A percentile compares a stretch with the other conserved stretches of the same genome.
These are phyloP conservation scores for Drosophila guanche DNA, from an alignment of 1,140 invertebrate species.

Conservation along the genomic window DNA sequence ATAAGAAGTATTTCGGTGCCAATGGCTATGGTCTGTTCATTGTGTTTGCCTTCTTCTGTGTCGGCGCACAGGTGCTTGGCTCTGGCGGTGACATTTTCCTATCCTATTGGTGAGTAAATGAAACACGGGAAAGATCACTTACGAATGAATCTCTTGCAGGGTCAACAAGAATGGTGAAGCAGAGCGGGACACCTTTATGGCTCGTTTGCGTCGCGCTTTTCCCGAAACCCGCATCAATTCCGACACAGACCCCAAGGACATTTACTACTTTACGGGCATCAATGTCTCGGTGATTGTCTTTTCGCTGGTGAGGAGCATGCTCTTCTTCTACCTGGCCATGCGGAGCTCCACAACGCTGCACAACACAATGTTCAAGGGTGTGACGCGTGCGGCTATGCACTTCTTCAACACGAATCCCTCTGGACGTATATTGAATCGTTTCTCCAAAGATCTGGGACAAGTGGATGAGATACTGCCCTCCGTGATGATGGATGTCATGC, in stretches of 20 bases:
- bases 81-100: slow-evolving; percentile 89
- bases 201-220: slow-evolving; percentile 50
- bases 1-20: slow-evolving; percentile 87
- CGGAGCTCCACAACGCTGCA: slow-evolving; percentile 90
- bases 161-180: slow-evolving; percentile 74
- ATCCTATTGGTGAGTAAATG: slow-evolving; percentile 86
- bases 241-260: slow-evolving; percentile 70
- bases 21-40: slow-evolving; percentile 84
- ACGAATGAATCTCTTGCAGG: slow-evolving; percentile 31
- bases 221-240: slow-evolving; percentile 57
- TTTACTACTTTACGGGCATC: slow-evolving; percentile 85
- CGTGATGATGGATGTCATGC: slow-evolving; percentile 88
- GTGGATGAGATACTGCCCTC: slow-evolving; percentile 93
- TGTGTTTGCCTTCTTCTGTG: slow-evolving; percentile 82
- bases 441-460: slow-evolving; percentile 93
- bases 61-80: slow-evolving; percentile 86
- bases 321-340: slow-evolving; percentile 89
- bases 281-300: slow-evolving; percentile 86
- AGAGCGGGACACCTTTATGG: slow-evolving; percentile 49
- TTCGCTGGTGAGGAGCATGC: slow-evolving; percentile 85
- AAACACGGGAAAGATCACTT: background rate
- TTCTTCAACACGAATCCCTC: slow-evolving; percentile 93
- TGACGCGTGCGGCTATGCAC: slow-evolving; percentile 90
- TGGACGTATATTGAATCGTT: slow-evolving; percentile 90
- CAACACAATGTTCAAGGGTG: slow-evolving; percentile 90